Percentiles rank a stretch among this genome's conserved stretches.
These are phyloP conservation scores for Anguilla pacifica DNA, from an alignment of 2,797 vertebrate genomes.

Conservation along the genomic window DNA sequence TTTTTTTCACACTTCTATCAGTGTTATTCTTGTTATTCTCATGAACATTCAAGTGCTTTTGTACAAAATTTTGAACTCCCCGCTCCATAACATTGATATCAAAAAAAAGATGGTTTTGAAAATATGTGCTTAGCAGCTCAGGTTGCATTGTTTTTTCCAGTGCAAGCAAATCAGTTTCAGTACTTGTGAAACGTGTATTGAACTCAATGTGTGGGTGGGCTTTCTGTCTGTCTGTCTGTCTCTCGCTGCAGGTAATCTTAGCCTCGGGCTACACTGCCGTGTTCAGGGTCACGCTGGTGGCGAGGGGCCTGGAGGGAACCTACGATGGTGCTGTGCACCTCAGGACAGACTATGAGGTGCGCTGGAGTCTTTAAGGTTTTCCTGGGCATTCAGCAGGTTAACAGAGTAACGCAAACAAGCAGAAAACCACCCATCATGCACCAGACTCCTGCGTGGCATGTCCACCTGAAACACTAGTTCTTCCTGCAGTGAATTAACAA, in stretches of 20 bases:
- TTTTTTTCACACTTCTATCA: background rate
- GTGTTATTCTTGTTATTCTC: background rate
- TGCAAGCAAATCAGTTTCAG: background rate
- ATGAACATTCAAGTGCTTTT: background rate
- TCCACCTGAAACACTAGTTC: background rate
- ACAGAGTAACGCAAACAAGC: background rate
- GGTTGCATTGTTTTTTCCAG: background rate
- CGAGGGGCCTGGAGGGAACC: conserved; percentile 87
- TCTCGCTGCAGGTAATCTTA: conserved; percentile 80
- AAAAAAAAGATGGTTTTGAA: background rate
- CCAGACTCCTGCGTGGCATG: background rate
- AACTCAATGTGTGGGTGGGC: background rate
- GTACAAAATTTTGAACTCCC: background rate
- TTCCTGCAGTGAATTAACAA: background rate
- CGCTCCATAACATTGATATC: background rate
- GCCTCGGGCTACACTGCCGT: conserved; percentile 92
- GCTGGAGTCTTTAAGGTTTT: background rate
- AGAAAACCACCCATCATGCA: background rate
- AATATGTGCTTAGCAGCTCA: no score
- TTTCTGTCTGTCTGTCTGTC: background rate
- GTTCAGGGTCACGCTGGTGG: conserved; percentile 89
- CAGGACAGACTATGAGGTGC: conserved; percentile 95
- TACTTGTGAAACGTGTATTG: background rate
- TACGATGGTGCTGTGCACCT: conserved; percentile 95
- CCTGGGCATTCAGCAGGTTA: background rate